A percentile compares a stretch with the other conserved stretches of the same genome.
Conservation (phyloP, 2,797 vertebrate genomes). For the Lates japonicus region DNA sequence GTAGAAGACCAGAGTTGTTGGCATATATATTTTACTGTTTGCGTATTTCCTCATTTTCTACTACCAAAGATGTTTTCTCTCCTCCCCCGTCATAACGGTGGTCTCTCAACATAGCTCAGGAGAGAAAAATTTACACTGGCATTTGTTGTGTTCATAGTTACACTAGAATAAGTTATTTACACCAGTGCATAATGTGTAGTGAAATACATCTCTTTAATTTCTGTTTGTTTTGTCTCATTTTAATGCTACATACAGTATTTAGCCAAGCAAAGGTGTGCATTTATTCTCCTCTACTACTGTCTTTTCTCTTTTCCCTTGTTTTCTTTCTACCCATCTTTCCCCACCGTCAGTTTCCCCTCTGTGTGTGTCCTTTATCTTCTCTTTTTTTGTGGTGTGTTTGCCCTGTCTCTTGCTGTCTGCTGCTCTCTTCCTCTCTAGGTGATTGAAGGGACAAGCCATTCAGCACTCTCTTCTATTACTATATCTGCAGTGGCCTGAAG, state of each 20-base stretch:
- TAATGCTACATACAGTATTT: not conserved
- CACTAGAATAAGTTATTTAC: not conserved
- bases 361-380: not conserved
- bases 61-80: not conserved
- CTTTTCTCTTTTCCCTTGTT: not conserved
- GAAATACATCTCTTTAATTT: not conserved
- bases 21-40: not conserved
- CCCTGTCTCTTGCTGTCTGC: conserved; percentile 10
- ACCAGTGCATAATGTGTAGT: not conserved
- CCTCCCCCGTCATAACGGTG: not conserved
- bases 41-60: not conserved
- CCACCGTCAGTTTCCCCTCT: not conserved
- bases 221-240: not conserved
- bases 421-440: conserved; percentile 25
- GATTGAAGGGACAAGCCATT: conserved; percentile 41
- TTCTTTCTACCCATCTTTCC: not conserved
- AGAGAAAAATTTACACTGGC: not conserved
- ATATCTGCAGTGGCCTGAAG: conserved; percentile 45
- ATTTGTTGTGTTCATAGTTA: not conserved
- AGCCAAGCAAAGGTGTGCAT: not conserved
- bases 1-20: not conserved
- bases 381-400: not conserved
- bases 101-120: not conserved
- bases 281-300: not conserved
- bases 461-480: conserved; percentile 42